Base-by-base conservation (phyloP, 2,113 vertebrate species). In the Platichthys stellatus region DNA sequence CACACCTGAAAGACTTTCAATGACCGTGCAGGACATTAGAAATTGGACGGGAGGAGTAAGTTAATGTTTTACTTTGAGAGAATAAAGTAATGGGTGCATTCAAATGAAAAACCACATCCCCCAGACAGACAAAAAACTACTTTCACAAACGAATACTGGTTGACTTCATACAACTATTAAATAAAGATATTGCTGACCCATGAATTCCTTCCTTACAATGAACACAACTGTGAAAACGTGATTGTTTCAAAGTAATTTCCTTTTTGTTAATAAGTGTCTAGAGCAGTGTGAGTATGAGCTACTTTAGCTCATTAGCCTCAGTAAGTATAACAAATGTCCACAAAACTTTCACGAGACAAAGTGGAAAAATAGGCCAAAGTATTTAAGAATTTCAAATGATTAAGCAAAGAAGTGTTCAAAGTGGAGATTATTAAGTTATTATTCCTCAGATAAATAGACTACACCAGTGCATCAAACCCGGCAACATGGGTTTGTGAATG, bases 1-100 rank as follows among this genome's bases (percentile, higher is more conserved):
- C 69, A 62, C 69, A 62, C 26, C 51, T 64, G 24, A 80, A 64
- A 63, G 53, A 58, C 31, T 69, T 80, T 63, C 59, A 81, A 64
- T 64, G 31, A 24, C 20, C 13, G 17, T 18, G 45, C 40, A 43
- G 45, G 15, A 15, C 45, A 18, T 49, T 49, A 18, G 8, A 17
- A 53, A 53, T n/a, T 53, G 7, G 20, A n/a, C 1, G 31, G 31
- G 31, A 7, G 6, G 31, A 53, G 20, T 4, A 20, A n/a, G 51
- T 69, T 28, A 74, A 80, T 21, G 59, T 59, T 59, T 67, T 43
- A 80, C 43, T 81, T 61, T 74, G 4, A 49, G 28, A 18, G 35
- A 49, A 17, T 31, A 65, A 54, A 56, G 24, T 62, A 18, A 67
- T 56, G 35, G n/a, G 38, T 56, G 21, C 21, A 68, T n/a, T 38